Conservation (phyloP, 2,888 invertebrate species). For the Ophion slaviceki region DNA sequence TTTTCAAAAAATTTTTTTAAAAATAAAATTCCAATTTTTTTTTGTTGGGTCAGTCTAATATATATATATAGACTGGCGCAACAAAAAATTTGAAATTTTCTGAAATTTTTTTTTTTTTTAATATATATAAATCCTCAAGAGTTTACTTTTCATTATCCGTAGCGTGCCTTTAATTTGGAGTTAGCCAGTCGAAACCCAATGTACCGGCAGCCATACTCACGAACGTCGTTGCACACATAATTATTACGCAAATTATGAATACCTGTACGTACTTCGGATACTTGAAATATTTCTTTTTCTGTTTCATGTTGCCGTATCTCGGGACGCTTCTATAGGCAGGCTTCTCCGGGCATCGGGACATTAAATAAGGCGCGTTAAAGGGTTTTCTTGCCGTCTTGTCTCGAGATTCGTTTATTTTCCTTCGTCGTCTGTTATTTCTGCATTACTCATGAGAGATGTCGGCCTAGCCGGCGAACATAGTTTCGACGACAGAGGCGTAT, state of each 20-base stretch:
- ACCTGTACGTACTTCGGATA: neutral
- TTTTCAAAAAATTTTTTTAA: too few species aligned
- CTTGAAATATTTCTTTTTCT: constrained; percentile 34
- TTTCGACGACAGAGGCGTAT: constrained; percentile 28
- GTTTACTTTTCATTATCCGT: too few species aligned
- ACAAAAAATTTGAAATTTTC: too few species aligned
- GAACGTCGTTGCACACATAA: neutral
- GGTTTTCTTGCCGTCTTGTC: constrained; percentile 5
- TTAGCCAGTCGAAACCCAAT: too few species aligned
- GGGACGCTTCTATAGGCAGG: constrained; percentile 14
- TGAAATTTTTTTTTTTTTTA: too few species aligned
- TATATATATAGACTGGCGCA: too few species aligned
- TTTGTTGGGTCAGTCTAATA: too few species aligned
- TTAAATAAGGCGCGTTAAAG: constrained; percentile 42
- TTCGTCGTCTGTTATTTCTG: constrained; percentile 16
- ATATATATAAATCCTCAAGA: too few species aligned
- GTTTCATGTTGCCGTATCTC: constrained; percentile 41
- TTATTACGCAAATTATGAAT: neutral
- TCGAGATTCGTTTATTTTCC: constrained; percentile 12
- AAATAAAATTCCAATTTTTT: too few species aligned
- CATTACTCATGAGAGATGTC: constrained; percentile 37
- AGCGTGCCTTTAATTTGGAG: too few species aligned
- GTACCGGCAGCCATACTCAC: neutral
- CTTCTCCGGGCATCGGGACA: constrained; percentile 43
- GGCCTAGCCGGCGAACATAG: constrained; percentile 4